A percentile compares a stretch with the other conserved stretches of the same genome.
Evolutionary conservation across 2,797 vertebrate genomes (phyloP).

Genomic region (Onychomys arenicola): DNA sequence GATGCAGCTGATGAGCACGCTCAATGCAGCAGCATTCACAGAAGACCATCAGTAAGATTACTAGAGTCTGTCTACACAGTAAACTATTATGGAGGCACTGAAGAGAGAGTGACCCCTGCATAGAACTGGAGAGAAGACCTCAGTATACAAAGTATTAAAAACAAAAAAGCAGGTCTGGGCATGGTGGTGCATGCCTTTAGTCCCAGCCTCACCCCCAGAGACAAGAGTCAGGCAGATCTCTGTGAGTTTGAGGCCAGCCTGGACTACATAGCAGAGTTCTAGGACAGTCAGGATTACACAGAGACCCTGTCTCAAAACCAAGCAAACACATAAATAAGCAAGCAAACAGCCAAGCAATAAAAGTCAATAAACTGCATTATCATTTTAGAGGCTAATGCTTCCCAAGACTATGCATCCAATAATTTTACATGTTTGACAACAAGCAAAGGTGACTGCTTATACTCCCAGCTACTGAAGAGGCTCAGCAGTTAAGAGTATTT

Average conservation of each 20-base stretch:
- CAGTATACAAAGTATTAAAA: not conserved
- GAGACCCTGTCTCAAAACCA: not conserved
- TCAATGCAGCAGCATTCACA: not conserved
- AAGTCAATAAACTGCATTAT: not conserved
- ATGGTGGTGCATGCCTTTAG: not conserved
- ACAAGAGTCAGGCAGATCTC: not conserved
- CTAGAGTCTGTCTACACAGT: not conserved
- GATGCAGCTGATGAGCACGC: rapidly evolving
- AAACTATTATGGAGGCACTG: not conserved
- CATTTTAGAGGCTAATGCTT: not conserved
- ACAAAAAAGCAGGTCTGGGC: not conserved
- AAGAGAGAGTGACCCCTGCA: not conserved
- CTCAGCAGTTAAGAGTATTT: not conserved
- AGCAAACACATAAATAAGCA: no score
- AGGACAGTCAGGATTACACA: not conserved
- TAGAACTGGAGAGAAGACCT: not conserved
- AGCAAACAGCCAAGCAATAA: not conserved
- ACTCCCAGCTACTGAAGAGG: not conserved
- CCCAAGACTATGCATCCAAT: not conserved
- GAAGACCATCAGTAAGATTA: rapidly evolving
- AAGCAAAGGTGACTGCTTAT: not conserved
- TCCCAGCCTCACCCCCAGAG: not conserved
- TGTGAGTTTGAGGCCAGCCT: not conserved
- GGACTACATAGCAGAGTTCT: not conserved
- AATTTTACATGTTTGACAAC: not conserved